A percentile compares a stretch with the other conserved stretches of the same genome.
Conservation (phyloP, 2,113 vertebrate genomes). For the Oceanodroma tethys region DNA sequence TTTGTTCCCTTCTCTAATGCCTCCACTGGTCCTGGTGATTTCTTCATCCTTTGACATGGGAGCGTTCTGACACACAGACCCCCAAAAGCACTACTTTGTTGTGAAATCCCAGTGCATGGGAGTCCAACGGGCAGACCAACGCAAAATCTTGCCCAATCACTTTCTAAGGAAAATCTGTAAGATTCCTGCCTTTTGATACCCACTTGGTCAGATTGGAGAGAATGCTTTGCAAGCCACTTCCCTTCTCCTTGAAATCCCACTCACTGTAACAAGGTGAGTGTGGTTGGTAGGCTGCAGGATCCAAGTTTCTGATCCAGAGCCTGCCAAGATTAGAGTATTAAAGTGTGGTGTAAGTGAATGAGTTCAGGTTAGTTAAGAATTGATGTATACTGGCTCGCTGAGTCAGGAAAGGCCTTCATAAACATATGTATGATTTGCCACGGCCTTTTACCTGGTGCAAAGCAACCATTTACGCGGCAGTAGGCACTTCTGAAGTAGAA, state of each 20-base stretch:
- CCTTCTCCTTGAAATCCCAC: background rate
- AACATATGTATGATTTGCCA: background rate
- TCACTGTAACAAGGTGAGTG: fast-evolving
- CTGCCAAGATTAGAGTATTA: background rate
- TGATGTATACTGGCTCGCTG: background rate
- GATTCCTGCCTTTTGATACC: background rate
- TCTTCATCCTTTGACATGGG: background rate
- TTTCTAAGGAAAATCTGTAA: background rate
- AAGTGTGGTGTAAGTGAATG: background rate
- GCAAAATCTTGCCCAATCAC: background rate
- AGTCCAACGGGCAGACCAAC: background rate
- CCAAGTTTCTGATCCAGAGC: background rate
- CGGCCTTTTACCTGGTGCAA: background rate
- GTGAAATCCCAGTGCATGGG: background rate
- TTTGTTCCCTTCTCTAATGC: background rate
- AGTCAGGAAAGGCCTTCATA: background rate
- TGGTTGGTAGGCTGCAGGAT: background rate
- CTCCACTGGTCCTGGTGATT: background rate
- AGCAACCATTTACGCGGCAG: background rate
- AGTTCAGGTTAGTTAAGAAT: background rate
- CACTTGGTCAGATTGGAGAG: background rate
- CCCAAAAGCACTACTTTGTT: background rate
- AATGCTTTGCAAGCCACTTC: background rate
- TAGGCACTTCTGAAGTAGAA: background rate
- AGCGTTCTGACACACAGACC: background rate